Evolutionary conservation across 2,888 invertebrate genomes (phyloP), one percentile per base, ranked within the genome.

Genomic region (Cybosia mesomella): DNA sequence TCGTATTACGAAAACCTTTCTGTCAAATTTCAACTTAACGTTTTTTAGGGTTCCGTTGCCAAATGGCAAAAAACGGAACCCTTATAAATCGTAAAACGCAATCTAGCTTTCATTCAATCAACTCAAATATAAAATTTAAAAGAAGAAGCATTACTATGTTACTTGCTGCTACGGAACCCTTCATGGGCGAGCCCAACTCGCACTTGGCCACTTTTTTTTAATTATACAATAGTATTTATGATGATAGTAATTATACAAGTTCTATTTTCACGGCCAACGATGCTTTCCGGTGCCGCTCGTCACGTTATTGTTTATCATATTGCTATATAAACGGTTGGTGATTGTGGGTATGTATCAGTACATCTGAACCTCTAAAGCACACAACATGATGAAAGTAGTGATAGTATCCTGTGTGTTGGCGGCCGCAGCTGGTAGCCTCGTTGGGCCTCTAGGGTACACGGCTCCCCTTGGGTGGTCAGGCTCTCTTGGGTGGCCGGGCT

Each of bases 231-330:
- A 28, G 28, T 5, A 28, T 4, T 28, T 28, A n/a, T n/a, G n/a
- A n/a, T n/a, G n/a, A n/a, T n/a, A n/a, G n/a, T n/a, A n/a, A n/a
- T 43, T 13, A 5, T 18, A 49, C 49, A 28, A 2, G 91, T 89
- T 76, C 90, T 88, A 78, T 77, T 83, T 83, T 89, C 91, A 93
- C 77, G 92, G 92, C 75, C 89, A 83, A 64, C 84, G 72, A 84
- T 84, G 80, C 84, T 77, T 89, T 90, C 90, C 89, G 89, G 89
- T 76, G 79, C 82, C 88, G 83, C 86, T 87, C 82, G 79, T 81
- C 76, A 64, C 71, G 77, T 83, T 76, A 53, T 67, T n/a, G 66
- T 63, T 73, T 69, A 82, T 82, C 74, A 79, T 68, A 82, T 49
- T 67, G 83, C 86, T 91, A 92, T 92, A 92, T 84, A 93, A 91